phyloP scores from a whole-genome alignment of 2,113 vertebrate genomes.

The Podarcis cretensis region DNA sequence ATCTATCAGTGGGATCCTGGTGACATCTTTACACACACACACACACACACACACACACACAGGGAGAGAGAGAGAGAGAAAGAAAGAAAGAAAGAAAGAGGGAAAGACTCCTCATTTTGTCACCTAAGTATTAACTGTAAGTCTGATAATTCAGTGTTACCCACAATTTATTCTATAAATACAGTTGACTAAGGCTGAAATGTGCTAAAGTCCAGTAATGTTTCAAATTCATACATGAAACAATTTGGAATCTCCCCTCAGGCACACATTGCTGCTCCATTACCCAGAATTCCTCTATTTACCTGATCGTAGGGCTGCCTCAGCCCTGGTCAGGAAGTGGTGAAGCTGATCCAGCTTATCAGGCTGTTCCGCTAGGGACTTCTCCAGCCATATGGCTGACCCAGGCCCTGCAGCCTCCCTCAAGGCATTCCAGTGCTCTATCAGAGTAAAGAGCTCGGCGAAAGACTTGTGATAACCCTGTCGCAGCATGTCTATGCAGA shows the following conservation, averaged over 20 bases:
- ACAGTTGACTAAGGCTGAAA: conserved; percentile 62
- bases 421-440: conserved; percentile 83
- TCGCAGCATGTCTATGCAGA: conserved; percentile 87
- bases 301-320: conserved; percentile 83
- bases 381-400: conserved; percentile 92
- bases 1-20: conserved; percentile 34
- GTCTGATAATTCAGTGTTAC: neutral
- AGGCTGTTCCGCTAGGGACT: conserved; percentile 84
- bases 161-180: conserved; percentile 51
- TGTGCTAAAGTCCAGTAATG: conserved; percentile 62
- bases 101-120: neutral
- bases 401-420: conserved; percentile 85
- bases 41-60: no score
- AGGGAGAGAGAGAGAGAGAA: no score
- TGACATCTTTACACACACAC: neutral
- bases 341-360: conserved; percentile 88
- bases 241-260: conserved; percentile 67
- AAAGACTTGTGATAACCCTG: conserved; percentile 87
- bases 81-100: no score
- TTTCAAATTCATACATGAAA: conserved; percentile 70
- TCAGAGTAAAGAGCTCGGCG: conserved; percentile 81
- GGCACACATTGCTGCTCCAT: conserved; percentile 63
- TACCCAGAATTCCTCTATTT: conserved; percentile 66
- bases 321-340: conserved; percentile 86
- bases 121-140: conserved; percentile 11